Evolutionary conservation across 1,140 invertebrate genomes (phyloP).

Genomic region (Pseudachorutes palmiensis): DNA sequence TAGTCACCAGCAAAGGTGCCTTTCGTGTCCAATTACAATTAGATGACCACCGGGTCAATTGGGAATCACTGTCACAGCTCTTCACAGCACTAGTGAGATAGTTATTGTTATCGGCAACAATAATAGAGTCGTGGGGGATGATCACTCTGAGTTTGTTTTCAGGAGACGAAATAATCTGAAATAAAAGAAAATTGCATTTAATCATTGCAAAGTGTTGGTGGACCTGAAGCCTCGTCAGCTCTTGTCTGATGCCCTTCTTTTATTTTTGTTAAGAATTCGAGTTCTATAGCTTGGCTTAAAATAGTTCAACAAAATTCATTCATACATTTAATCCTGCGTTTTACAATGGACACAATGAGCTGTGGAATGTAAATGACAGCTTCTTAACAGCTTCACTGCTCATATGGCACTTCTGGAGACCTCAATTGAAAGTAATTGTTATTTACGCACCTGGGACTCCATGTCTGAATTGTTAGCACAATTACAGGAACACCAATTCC

Average conservation of each 20-base stretch:
- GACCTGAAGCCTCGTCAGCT: no score
- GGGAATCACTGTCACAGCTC: not conserved
- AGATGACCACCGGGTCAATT: conserved; percentile 4
- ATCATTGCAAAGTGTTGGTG: not conserved
- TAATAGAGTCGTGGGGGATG: not conserved
- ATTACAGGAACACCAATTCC: not conserved
- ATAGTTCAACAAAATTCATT: not conserved
- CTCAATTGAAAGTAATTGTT: not conserved
- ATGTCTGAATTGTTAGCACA: not conserved
- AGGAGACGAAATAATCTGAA: not conserved
- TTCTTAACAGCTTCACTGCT: not conserved
- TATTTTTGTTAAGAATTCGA: not conserved
- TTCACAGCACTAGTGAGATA: not conserved
- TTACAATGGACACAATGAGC: not conserved
- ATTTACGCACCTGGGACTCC: conserved; percentile 6
- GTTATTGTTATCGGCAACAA: conserved; percentile 3
- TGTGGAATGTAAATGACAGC: not conserved
- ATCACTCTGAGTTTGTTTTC: not conserved
- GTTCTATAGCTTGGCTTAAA: not conserved
- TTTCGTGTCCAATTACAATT: conserved; percentile 1
- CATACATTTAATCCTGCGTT: not conserved
- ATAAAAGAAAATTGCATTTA: not conserved
- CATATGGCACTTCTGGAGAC: no score
- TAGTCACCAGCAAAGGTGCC: not conserved
- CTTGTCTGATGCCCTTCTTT: not conserved